phyloP scores from a whole-genome alignment of 35 echinoderm and acorn worm genomes.

The Heliocidaris tuberculata region DNA sequence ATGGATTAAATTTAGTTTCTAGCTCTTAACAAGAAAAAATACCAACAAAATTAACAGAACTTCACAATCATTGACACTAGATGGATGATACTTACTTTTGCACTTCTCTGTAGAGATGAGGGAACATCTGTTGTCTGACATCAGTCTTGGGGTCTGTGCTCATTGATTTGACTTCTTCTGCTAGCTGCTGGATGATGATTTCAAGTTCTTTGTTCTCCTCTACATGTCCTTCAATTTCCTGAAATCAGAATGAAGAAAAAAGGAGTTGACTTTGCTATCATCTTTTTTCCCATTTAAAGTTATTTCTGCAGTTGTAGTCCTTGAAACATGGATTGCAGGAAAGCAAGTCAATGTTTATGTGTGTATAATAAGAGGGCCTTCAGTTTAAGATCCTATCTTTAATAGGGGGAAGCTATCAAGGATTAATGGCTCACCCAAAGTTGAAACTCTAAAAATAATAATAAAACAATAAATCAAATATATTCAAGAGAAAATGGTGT shows the following conservation, averaged over 20 bases:
- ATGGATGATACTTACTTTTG: conserved; percentile 78
- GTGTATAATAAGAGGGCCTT: no score
- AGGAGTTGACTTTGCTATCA: not conserved
- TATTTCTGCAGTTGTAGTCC: not conserved
- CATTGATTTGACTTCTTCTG: conserved; percentile 59
- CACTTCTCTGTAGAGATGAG: conserved; percentile 81
- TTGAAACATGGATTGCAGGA: not conserved
- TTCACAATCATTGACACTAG: not conserved
- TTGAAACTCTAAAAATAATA: no score
- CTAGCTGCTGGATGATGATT: conserved; percentile 46
- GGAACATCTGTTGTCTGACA: conserved; percentile 84
- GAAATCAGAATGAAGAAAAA: not conserved
- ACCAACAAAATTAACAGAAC: no score
- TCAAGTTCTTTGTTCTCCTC: conserved; percentile 51
- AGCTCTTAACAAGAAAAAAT: no score
- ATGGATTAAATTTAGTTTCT: no score
- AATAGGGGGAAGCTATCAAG: no score
- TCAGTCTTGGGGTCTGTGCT: conserved; percentile 70
- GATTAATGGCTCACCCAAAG: no score
- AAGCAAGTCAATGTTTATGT: no score
- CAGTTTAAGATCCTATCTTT: no score
- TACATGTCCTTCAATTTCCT: conserved; percentile 95
- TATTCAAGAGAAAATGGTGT: no score
- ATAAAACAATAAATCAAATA: no score
- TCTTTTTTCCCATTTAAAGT: not conserved